These are phyloP conservation scores for Andrena minutula DNA, from an alignment of 2,888 invertebrate species.

Conservation along the genomic window DNA sequence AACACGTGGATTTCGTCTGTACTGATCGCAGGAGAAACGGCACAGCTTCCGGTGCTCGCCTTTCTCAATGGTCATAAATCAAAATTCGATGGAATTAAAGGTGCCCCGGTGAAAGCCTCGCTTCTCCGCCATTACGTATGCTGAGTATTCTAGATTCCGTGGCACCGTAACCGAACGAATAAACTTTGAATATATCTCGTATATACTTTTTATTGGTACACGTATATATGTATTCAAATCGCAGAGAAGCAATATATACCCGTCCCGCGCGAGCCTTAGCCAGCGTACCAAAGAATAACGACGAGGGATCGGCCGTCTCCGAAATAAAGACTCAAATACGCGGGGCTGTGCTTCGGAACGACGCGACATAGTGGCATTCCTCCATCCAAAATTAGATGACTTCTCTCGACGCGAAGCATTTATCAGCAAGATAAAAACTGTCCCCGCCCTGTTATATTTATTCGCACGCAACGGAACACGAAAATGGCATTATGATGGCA, in stretches of 20 bases:
- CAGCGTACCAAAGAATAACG: slow-evolving; percentile 55
- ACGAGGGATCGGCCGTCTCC: slow-evolving; percentile 42
- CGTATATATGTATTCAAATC: slow-evolving; percentile 63
- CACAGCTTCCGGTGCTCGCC: no score
- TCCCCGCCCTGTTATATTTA: slow-evolving; percentile 53
- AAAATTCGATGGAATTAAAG: slow-evolving; percentile 53
- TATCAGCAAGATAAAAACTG: background rate
- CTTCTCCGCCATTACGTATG: slow-evolving; percentile 38
- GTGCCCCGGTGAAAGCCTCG: slow-evolving; percentile 41
- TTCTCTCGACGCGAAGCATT: slow-evolving; percentile 3
- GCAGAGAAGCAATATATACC: slow-evolving; percentile 63
- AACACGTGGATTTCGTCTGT: background rate
- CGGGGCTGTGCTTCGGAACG: slow-evolving; percentile 3
- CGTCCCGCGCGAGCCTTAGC: slow-evolving; percentile 26
- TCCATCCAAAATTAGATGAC: slow-evolving; percentile 33
- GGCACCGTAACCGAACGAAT: slow-evolving; percentile 47
- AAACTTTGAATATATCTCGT: slow-evolving; percentile 52
- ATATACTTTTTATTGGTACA: slow-evolving; percentile 39
- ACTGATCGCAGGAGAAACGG: no score
- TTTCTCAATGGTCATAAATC: slow-evolving; percentile 2
- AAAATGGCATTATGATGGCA: no score
- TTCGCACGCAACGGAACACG: slow-evolving; percentile 60
- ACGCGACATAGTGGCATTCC: background rate
- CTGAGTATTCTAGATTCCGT: slow-evolving; percentile 40
- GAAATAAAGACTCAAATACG: slow-evolving; percentile 45